These are phyloP conservation scores for Pediacus dermestoides DNA, from an alignment of 2,888 invertebrate genomes.

Conservation along the genomic window DNA sequence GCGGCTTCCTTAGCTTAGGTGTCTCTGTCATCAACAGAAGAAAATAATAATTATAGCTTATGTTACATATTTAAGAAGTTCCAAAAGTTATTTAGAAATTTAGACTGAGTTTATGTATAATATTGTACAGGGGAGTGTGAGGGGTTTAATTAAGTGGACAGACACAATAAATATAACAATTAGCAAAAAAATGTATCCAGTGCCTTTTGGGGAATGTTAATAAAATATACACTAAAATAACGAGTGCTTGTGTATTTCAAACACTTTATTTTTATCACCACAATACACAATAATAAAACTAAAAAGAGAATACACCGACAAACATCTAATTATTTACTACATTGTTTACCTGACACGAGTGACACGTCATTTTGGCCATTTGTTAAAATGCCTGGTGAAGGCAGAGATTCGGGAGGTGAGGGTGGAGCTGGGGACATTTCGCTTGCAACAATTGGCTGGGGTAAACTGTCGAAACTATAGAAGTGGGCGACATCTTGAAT, in stretches of 20 bases:
- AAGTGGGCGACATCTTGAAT: slow-evolving; percentile 47
- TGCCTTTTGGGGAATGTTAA: too few relatives aligned
- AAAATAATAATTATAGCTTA: too few relatives aligned
- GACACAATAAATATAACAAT: too few relatives aligned
- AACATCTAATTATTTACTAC: too few relatives aligned
- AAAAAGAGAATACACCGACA: background rate
- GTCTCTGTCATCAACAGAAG: slow-evolving; percentile 25
- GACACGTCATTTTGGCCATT: slow-evolving; percentile 25
- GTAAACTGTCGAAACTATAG: slow-evolving; percentile 48
- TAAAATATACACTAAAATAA: too few relatives aligned
- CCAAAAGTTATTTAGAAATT: too few relatives aligned
- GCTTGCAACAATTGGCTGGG: slow-evolving; percentile 40
- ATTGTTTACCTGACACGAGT: slow-evolving; percentile 32
- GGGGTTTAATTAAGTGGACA: too few relatives aligned
- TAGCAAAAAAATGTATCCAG: too few relatives aligned
- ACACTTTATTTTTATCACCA: slow-evolving; percentile 6
- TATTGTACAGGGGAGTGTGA: too few relatives aligned
- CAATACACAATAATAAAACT: slow-evolving; percentile 10
- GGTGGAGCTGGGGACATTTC: slow-evolving; percentile 36
- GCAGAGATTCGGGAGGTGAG: slow-evolving; percentile 43
- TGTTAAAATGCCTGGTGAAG: slow-evolving; percentile 37
- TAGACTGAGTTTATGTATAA: too few relatives aligned
- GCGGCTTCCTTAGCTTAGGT: slow-evolving; percentile 42
- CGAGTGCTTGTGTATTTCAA: background rate
- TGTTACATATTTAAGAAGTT: too few relatives aligned